Evolutionary conservation across 2,888 invertebrate genomes (phyloP), one percentile per base, ranked within the genome.

Genomic region (Tenthredo scrophulariae): DNA sequence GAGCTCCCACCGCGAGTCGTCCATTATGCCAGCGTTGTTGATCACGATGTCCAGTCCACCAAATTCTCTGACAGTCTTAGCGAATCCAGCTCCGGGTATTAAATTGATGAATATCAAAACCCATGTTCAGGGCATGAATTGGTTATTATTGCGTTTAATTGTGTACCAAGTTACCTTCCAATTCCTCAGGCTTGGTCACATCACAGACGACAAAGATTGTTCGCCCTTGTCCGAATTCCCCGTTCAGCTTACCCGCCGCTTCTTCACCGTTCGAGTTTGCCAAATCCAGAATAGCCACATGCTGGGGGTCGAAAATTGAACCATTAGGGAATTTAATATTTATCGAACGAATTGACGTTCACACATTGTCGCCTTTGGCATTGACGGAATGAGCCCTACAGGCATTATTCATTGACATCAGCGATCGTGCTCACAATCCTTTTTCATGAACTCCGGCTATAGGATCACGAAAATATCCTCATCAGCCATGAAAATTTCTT

Each of bases 1-100:
- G 29, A 87, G 82, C 54, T 92, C 90, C 91, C 92, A 92, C 15
- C 87, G 84, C 0, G 86, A 87, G 62, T 91, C 92, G 74, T 92
- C 89, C 86, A 91, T 86, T 6, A 92, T 90, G 15, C 91, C 92
- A 5, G 92, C 92, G 72, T 91, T 92, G 87, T 93, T 93, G 46
- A 95, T 94, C 4, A 95, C 94, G 84, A 95, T 94, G 87, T 95
- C 95, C 46, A 95, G 87, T 2, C 93, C 92, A 0, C 95, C 94
- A 80, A 94, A 93, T 40, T 90, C 90, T 6, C 93, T 91, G 2
- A 93, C 88, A 2, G 94, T 94, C 74, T 92, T 93, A 87, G 94
- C 93, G 87, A 94, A 94, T 10, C 93, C 92, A 85, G 91, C 94
- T 94, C 37, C 70, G 40, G 40, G 5, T 13, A 15, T 67, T 10